Percentiles rank a stretch among this genome's conserved stretches.
Evolutionary conservation across 2,888 invertebrate species (phyloP).

Genomic region (Callyntrura sp.): DNA sequence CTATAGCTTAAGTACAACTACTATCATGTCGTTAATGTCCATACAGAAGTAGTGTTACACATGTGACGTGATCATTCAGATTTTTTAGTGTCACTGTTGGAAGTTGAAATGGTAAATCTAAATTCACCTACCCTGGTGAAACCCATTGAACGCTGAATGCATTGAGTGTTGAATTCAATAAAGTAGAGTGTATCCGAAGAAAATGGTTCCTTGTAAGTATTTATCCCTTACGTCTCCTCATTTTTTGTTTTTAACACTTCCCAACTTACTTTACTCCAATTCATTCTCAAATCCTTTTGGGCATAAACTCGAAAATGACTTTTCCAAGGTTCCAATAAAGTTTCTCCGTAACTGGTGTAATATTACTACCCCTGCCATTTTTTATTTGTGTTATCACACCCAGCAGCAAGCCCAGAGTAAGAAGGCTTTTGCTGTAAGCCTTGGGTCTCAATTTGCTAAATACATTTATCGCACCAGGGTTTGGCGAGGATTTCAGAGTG

Average conservation of each 20-base stretch:
- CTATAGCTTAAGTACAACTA: too few relatives aligned
- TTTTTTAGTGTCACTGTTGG: too few relatives aligned
- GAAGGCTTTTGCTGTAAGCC: neutral
- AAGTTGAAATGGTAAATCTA: too few relatives aligned
- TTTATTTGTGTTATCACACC: neutral
- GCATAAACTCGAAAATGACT: slow-evolving; percentile 16
- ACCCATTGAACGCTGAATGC: too few relatives aligned
- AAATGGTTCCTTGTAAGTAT: too few relatives aligned
- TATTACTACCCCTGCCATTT: neutral
- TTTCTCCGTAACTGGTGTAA: neutral
- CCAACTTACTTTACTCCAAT: slow-evolving; percentile 1
- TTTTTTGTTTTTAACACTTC: slow-evolving; percentile 22
- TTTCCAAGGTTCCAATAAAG: slow-evolving; percentile 25
- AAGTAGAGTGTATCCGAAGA: too few relatives aligned
- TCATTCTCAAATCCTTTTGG: slow-evolving; percentile 38
- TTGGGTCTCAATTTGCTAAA: neutral
- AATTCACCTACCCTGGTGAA: too few relatives aligned
- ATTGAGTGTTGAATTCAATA: too few relatives aligned
- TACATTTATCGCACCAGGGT: neutral
- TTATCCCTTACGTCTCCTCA: neutral
- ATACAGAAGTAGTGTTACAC: too few relatives aligned
- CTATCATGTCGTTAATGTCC: too few relatives aligned
- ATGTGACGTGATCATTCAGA: too few relatives aligned
- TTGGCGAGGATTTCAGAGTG: neutral
- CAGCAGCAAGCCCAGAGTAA: neutral